Evolutionary conservation across 2,113 vertebrate species (phyloP).

Genomic region (Anguilla rostrata): DNA sequence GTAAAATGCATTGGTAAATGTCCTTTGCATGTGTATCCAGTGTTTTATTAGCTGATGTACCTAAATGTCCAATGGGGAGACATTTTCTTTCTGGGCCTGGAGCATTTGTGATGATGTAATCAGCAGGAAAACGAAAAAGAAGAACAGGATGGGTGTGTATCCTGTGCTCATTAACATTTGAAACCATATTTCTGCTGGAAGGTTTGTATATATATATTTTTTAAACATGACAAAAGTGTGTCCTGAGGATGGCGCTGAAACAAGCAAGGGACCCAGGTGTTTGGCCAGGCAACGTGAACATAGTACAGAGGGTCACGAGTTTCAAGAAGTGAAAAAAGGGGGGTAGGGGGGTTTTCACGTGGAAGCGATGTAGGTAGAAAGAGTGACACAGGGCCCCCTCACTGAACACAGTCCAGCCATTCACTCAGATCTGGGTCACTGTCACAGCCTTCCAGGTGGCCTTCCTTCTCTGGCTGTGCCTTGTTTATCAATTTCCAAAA

Average conservation of each 20-base stretch:
- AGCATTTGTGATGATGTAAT: no score
- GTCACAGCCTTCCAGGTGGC: not conserved
- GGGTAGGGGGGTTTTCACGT: not conserved
- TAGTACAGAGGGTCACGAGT: not conserved
- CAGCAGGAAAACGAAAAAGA: no score
- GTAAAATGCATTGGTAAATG: no score
- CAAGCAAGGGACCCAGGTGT: not conserved
- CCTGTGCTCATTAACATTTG: no score
- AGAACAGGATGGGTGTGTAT: no score
- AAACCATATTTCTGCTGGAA: no score
- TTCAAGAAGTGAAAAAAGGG: not conserved
- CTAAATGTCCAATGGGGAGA: no score
- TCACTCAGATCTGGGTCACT: slow-evolving; percentile 5
- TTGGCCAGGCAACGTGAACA: not conserved
- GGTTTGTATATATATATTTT: not conserved
- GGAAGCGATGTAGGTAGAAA: not conserved
- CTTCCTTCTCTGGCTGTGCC: not conserved
- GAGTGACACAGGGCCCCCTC: not conserved
- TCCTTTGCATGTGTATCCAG: no score
- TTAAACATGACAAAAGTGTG: not conserved
- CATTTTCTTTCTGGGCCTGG: no score
- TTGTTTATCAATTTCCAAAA: not conserved
- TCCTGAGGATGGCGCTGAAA: not conserved
- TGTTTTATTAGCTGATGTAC: no score
- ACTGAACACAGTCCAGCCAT: not conserved